A percentile compares a stretch with the other conserved stretches of the same genome.
Evolutionary conservation across 1,140 invertebrate species (phyloP).

Genomic region (Neuroterus valhalla): DNA sequence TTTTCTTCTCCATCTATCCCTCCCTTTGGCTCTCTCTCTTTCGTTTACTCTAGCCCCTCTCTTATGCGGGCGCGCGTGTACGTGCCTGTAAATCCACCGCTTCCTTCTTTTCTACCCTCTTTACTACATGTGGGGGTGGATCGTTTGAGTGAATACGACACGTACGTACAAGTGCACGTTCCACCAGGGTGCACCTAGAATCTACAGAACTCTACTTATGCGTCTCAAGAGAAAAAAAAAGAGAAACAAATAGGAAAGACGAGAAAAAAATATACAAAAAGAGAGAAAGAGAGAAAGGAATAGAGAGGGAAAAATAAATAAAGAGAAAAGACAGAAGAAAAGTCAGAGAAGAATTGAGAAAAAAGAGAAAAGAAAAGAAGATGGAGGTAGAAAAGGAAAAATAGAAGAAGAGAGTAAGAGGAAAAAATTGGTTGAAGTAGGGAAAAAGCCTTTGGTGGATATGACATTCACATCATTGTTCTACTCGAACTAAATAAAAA

Average conservation of each 20-base stretch:
- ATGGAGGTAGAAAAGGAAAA: background rate
- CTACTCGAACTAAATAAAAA: no score
- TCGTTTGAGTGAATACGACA: slow-evolving; percentile 67
- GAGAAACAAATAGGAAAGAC: background rate
- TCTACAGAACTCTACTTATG: slow-evolving; percentile 55
- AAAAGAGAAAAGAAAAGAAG: background rate
- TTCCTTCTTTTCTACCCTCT: slow-evolving; percentile 52
- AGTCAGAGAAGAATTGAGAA: slow-evolving; percentile 27
- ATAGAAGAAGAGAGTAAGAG: background rate
- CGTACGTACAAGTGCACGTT: slow-evolving; percentile 69
- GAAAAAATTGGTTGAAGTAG: no score
- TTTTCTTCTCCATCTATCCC: background rate
- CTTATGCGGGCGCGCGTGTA: slow-evolving; percentile 56
- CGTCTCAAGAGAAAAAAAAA: background rate
- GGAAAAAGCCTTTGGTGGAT: no score
- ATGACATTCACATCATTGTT: no score
- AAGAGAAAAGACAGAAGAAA: background rate
- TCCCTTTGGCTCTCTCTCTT: slow-evolving; percentile 36
- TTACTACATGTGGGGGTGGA: slow-evolving; percentile 58
- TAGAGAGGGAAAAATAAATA: background rate
- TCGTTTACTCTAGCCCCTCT: slow-evolving; percentile 31
- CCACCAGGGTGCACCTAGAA: slow-evolving; percentile 57
- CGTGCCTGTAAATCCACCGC: slow-evolving; percentile 65
- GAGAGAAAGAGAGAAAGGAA: background rate
- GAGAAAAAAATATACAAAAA: background rate